Evolutionary conservation across 2,888 invertebrate genomes (phyloP).

Genomic region (Laothoe populi): DNA sequence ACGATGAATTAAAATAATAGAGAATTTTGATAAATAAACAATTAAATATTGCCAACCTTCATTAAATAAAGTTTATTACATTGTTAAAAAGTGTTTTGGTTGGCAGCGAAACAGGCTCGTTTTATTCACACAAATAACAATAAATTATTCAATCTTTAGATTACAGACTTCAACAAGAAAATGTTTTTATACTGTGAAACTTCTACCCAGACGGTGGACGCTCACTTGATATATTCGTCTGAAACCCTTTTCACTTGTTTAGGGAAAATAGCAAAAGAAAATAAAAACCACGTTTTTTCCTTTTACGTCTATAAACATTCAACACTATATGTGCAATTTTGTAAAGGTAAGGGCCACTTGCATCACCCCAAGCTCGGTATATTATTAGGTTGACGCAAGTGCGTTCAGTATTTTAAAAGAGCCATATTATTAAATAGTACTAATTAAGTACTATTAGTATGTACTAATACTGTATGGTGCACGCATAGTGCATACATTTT

Average conservation of each 20-base stretch:
- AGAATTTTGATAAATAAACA: neutral
- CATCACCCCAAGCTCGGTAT: no score
- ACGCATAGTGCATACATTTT: no score
- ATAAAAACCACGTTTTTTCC: neutral
- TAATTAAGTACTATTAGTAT: no score
- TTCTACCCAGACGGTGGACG: constrained; percentile 1
- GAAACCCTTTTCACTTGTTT: constrained; percentile 27
- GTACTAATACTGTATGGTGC: no score
- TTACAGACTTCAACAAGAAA: constrained; percentile 31
- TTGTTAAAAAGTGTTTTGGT: constrained; percentile 27
- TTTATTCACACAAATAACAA: constrained; percentile 34
- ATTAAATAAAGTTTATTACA: neutral
- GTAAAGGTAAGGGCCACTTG: no score
- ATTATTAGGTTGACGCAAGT: no score
- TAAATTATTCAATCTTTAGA: constrained; percentile 41
- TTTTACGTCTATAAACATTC: neutral
- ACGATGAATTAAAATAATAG: neutral
- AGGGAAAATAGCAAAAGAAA: neutral
- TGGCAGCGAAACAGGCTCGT: constrained; percentile 26
- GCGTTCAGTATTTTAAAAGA: no score
- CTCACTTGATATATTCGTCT: constrained; percentile 19
- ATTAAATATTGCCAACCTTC: neutral
- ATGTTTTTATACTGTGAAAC: constrained; percentile 28
- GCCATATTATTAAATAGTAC: no score
- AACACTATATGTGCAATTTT: no score